phyloP scores from a whole-genome alignment of 2,113 vertebrate species.

The Dipodomys stephensi region DNA sequence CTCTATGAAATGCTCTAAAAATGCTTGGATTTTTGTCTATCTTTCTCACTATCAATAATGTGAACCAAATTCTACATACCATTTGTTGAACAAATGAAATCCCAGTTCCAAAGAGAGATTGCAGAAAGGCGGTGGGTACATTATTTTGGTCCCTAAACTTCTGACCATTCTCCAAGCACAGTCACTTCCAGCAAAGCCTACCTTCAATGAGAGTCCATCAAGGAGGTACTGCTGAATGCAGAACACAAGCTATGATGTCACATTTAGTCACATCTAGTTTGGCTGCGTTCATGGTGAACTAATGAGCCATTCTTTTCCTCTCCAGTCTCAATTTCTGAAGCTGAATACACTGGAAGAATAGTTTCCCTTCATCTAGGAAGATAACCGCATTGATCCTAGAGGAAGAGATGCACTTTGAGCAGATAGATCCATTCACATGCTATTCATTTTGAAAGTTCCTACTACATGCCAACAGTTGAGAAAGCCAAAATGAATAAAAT shows the following conservation, averaged over 20 bases:
- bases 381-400: constrained; percentile 7
- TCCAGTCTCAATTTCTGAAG: constrained; percentile 50
- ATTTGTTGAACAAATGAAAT: not conserved
- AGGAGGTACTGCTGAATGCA: not conserved
- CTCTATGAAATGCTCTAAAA: not conserved
- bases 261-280: not conserved
- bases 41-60: not conserved
- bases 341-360: constrained; percentile 7
- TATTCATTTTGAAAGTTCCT: constrained; percentile 33
- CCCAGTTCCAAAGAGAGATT: not conserved
- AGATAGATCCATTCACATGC: not conserved
- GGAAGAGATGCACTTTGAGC: constrained; percentile 46
- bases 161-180: not conserved
- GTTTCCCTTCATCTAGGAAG: constrained; percentile 35
- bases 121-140: not conserved
- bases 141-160: not conserved
- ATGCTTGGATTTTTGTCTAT: not conserved
- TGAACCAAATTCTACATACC: not conserved
- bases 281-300: not conserved
- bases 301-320: not conserved
- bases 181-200: not conserved
- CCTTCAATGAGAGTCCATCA: accelerated
- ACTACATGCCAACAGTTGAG: constrained; percentile 23
- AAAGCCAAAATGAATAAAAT: constrained; percentile 58
- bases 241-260: not conserved